Base-by-base conservation (phyloP, 1,140 invertebrate genomes). In the Gonatopus flavifemur region DNA sequence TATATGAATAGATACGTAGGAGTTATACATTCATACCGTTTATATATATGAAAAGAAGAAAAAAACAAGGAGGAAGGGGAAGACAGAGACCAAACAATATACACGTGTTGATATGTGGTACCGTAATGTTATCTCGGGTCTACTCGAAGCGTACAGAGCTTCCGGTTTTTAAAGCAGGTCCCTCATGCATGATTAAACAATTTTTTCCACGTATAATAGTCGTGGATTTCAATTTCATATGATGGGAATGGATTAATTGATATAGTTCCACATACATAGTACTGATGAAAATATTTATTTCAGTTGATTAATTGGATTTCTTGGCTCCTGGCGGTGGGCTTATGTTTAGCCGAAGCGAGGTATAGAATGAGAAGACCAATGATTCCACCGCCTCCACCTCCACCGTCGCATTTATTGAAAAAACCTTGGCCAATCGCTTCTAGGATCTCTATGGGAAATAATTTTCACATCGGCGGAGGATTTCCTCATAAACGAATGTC, bases 401-500 rank as follows among this genome's bases (percentile, higher is more conserved):
- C 58, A 19, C n/a, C n/a, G n/a, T 53, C 62, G 4, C 43, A 65
- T 28, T 64, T 75, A 10, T 64, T 51, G 49, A 74, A 71, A 40
- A 70, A 72, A 28, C 44, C 65, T 20, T 71, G 70, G 64, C 64
- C 67, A 5, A 70, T 72, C 5, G 52, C 44, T 10, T 62, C 61
- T 19, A 62, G 70, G 37, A 66, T 72, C 33, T 68, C 68, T 0
- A 61, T 67, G 52, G 70, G 64, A 9, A 74, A 74, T 31, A 60
- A 64, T 9, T 52, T 74, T 25, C 62, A 74, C 36, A 63, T 74
- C 0, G 52, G 52, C 24, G 39, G 44, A 25, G 50, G 42, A 3
- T 59, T 54, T 7, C 49, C 56, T 8, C 63, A 56, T 20, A 72
- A 74, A 20, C 61, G 69, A 45, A 57, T 67, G 8, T 21, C 48